Evolutionary conservation across 2,888 invertebrate species (phyloP).

Genomic region (Mystacides longicornis): DNA sequence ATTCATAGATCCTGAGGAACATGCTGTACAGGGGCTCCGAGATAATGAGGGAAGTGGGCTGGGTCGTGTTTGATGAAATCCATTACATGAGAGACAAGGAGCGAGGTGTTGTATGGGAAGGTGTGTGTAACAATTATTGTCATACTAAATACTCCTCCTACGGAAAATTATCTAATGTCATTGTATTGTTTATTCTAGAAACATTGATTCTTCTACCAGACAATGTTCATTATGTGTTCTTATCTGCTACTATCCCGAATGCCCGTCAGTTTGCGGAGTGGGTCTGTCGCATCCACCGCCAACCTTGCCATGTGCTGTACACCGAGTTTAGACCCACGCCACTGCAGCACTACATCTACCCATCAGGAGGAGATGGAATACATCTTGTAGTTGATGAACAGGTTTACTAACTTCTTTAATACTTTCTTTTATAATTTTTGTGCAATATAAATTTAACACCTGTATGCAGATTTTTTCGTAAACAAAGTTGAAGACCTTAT

Average conservation of each 20-base stretch:
- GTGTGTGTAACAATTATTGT: slow-evolving; percentile 28
- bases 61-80: slow-evolving; percentile 99
- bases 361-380: slow-evolving; percentile 91
- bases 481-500: too few relatives aligned
- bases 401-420: too few relatives aligned
- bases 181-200: slow-evolving; percentile 48
- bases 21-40: slow-evolving; percentile 99
- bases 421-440: too few relatives aligned
- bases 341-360: slow-evolving; percentile 96
- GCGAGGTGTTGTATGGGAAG: slow-evolving; percentile 98
- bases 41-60: slow-evolving; percentile 98
- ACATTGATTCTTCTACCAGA: slow-evolving; percentile 95
- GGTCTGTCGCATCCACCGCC: slow-evolving; percentile 90
- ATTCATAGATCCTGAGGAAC: slow-evolving; percentile 89
- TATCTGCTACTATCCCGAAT: slow-evolving; percentile 99
- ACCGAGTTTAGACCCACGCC: slow-evolving; percentile 98
- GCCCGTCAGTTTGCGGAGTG: slow-evolving; percentile 93
- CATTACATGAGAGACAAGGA: slow-evolving; percentile 99
- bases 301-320: slow-evolving; percentile 98
- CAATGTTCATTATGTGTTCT: slow-evolving; percentile 96
- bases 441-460: too few relatives aligned
- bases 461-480: too few relatives aligned
- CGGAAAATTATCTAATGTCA: background rate
- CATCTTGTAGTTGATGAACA: slow-evolving; percentile 93
- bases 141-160: background rate